These are phyloP conservation scores for Porites cylindrica DNA, from an alignment of 92 coral and sea anemone genomes.

Conservation along the genomic window DNA sequence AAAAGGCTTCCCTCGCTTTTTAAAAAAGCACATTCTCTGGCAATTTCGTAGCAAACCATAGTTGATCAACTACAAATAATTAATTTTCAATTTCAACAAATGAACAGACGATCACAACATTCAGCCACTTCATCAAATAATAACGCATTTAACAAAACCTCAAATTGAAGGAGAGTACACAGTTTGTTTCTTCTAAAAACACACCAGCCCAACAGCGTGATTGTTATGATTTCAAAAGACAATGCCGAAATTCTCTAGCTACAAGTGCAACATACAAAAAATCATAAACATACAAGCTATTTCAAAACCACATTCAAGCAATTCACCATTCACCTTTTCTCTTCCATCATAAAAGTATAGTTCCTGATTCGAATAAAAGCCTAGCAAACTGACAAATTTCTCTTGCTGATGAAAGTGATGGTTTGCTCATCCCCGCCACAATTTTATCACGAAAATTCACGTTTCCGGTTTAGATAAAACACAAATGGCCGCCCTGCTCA, in stretches of 20 bases:
- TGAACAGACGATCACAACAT: background rate
- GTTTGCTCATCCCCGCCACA: conserved; percentile 34
- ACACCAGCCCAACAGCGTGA: conserved; percentile 27
- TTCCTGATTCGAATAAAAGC: conserved; percentile 8
- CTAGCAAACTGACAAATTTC: conserved; percentile 36
- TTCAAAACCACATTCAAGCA: background rate
- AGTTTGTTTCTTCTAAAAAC: conserved; percentile 22
- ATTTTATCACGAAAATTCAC: conserved; percentile 32
- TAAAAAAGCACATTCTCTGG: too few species aligned
- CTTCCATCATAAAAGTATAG: conserved; percentile 14
- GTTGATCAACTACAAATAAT: background rate
- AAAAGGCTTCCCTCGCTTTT: too few species aligned
- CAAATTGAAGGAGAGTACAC: background rate
- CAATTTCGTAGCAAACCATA: too few species aligned
- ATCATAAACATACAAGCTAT: background rate
- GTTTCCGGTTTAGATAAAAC: conserved; percentile 29
- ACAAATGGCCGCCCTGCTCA: conserved; percentile 18
- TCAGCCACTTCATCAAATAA: background rate
- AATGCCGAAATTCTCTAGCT: conserved; percentile 33
- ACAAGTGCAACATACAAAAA: conserved; percentile 21
- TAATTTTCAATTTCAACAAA: conserved; percentile 19
- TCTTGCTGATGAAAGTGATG: conserved; percentile 24
- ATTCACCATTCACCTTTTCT: conserved; percentile 34
- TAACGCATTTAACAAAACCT: background rate
- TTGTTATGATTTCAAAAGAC: conserved; percentile 48